Conservation (phyloP, 2,797 vertebrate genomes). For the Ciconia nigra region DNA sequence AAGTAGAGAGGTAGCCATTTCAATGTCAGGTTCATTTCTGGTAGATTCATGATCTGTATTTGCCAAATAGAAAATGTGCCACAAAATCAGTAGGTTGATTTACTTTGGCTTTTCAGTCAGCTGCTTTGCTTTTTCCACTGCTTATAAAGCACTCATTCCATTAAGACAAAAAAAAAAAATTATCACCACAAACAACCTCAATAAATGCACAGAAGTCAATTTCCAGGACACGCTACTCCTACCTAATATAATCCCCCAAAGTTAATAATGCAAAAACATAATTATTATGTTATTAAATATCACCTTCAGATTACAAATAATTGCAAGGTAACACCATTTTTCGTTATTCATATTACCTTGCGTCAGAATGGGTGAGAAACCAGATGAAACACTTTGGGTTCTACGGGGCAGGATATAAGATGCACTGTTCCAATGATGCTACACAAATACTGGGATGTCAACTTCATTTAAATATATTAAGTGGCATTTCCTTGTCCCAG, state of each 20-base stretch:
- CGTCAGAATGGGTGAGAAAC: neutral
- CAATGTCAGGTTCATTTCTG: neutral
- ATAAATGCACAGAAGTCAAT: neutral
- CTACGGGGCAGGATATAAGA: neutral
- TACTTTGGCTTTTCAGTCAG: neutral
- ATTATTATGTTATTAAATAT: neutral
- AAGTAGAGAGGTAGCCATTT: neutral
- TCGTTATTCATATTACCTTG: neutral
- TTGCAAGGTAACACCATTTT: neutral
- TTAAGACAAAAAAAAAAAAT: neutral
- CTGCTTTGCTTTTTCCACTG: neutral
- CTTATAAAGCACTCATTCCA: neutral
- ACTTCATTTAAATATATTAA: neutral
- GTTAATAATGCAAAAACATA: neutral
- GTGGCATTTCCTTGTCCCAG: neutral
- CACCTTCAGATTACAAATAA: neutral
- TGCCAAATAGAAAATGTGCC: neutral
- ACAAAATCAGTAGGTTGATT: neutral
- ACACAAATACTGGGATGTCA: neutral
- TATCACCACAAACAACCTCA: neutral
- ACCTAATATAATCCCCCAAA: neutral
- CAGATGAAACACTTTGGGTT: neutral
- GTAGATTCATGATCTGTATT: neutral
- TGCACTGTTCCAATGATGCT: neutral
- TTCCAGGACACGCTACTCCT: neutral